These are phyloP conservation scores for Nasonia giraulti DNA, from an alignment of 1,140 invertebrate genomes.

Conservation along the genomic window DNA sequence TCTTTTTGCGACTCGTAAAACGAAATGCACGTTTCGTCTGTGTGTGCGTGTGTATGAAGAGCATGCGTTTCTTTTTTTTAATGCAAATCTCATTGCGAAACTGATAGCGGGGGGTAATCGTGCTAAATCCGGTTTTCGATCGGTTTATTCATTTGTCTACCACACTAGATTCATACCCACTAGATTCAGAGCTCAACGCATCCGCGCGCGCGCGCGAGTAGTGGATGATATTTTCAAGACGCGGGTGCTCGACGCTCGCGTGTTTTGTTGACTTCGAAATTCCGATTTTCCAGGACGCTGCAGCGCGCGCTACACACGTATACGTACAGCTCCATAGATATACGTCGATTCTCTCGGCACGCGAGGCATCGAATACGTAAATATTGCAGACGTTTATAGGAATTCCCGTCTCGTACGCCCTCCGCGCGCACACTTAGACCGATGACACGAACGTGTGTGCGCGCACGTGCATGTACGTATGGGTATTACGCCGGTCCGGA, in stretches of 20 bases:
- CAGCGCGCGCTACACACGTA: background rate
- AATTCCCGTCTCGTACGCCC: slow-evolving; percentile 40
- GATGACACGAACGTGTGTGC: slow-evolving; percentile 38
- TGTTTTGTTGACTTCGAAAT: slow-evolving; percentile 30
- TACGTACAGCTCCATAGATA: too few species aligned
- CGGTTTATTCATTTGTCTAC: too few species aligned
- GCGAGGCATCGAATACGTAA: slow-evolving; percentile 38
- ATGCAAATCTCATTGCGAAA: background rate
- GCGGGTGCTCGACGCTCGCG: background rate
- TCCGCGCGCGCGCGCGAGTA: background rate
- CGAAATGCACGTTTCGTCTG: slow-evolving; percentile 13
- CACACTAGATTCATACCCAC: too few species aligned
- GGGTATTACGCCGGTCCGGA: background rate
- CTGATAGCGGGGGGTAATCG: background rate
- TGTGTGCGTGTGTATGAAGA: background rate
- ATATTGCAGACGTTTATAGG: slow-evolving; percentile 42
- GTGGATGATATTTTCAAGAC: background rate
- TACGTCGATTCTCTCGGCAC: background rate
- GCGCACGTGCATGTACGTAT: background rate
- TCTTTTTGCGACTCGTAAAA: slow-evolving; percentile 46
- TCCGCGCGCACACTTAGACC: slow-evolving; percentile 14
- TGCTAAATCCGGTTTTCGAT: background rate
- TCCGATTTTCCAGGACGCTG: background rate
- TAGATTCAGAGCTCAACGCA: too few species aligned
- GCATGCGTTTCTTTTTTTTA: background rate